Evolutionary conservation across 2,888 invertebrate genomes (phyloP).

Genomic region (Andrena flavipes): DNA sequence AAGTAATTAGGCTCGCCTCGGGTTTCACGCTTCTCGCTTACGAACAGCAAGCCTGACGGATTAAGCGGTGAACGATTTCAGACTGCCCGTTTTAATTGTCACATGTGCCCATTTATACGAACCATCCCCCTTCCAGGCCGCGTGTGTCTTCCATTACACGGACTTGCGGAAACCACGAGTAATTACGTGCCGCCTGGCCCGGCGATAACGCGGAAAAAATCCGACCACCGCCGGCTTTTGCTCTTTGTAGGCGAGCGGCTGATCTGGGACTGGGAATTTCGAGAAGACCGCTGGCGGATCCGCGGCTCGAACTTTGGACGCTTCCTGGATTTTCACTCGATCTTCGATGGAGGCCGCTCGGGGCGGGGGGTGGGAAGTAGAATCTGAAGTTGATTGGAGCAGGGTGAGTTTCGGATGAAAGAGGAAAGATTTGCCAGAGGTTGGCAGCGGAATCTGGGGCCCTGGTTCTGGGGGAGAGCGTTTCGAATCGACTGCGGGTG

Average conservation of each 20-base stretch:
- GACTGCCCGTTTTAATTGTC: constrained; percentile 83
- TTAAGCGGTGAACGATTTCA: constrained; percentile 77
- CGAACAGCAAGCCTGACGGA: constrained; percentile 46
- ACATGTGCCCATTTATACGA: constrained; percentile 81
- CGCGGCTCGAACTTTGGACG: neutral
- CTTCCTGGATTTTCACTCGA: neutral
- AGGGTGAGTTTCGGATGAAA: neutral
- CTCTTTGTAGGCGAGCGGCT: neutral
- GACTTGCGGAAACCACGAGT: constrained; percentile 58
- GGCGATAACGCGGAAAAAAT: neutral
- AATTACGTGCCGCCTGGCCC: neutral
- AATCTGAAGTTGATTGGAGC: neutral
- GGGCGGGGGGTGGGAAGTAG: neutral
- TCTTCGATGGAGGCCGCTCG: neutral
- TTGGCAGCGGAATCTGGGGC: too few relatives aligned
- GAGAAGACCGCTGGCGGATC: neutral
- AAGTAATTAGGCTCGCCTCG: constrained; percentile 28
- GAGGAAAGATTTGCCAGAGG: too few relatives aligned
- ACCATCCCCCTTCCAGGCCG: constrained; percentile 64
- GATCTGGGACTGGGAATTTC: neutral
- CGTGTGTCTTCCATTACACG: constrained; percentile 39
- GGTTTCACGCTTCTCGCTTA: constrained; percentile 29
- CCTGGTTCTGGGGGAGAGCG: too few relatives aligned
- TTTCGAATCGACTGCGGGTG: too few relatives aligned
- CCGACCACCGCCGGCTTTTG: neutral